Evolutionary conservation across 2,888 invertebrate genomes (phyloP).

Genomic region (Tillus elongatus): DNA sequence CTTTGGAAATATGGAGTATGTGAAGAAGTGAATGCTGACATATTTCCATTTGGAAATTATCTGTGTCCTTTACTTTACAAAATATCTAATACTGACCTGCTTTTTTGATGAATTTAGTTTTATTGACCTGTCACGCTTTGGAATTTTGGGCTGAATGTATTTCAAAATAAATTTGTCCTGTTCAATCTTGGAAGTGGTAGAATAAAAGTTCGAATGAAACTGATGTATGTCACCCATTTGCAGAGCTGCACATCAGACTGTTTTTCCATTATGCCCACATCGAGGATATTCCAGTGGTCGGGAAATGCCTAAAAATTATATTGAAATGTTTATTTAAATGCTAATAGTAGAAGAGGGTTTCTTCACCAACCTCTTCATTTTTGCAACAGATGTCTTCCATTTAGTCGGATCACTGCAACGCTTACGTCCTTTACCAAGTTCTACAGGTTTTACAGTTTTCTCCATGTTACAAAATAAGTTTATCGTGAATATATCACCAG

Average conservation of each 20-base stretch:
- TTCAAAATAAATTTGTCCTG: slow-evolving; percentile 1
- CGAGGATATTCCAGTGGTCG: too few species aligned
- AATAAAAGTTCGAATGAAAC: neutral
- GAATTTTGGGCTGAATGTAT: neutral
- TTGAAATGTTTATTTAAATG: neutral
- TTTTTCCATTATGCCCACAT: neutral
- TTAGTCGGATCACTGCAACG: neutral
- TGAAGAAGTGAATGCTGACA: neutral
- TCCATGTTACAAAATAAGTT: too few species aligned
- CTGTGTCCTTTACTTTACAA: neutral
- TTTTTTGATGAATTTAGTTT: neutral
- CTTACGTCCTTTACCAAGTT: slow-evolving; percentile 4
- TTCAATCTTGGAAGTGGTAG: neutral
- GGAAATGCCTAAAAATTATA: neutral
- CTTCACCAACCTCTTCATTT: neutral
- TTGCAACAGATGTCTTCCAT: neutral
- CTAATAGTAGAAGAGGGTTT: neutral
- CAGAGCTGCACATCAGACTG: neutral
- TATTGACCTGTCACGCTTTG: slow-evolving; percentile 1
- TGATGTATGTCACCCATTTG: neutral
- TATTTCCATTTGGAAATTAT: neutral
- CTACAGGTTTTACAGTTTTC: slow-evolving; percentile 6
- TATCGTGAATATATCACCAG: too few species aligned
- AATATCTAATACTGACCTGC: too few species aligned
- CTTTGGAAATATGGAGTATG: slow-evolving; percentile 1